These are phyloP conservation scores for Vulpes ferrilata DNA, from an alignment of 2,113 vertebrate genomes.

Conservation along the genomic window DNA sequence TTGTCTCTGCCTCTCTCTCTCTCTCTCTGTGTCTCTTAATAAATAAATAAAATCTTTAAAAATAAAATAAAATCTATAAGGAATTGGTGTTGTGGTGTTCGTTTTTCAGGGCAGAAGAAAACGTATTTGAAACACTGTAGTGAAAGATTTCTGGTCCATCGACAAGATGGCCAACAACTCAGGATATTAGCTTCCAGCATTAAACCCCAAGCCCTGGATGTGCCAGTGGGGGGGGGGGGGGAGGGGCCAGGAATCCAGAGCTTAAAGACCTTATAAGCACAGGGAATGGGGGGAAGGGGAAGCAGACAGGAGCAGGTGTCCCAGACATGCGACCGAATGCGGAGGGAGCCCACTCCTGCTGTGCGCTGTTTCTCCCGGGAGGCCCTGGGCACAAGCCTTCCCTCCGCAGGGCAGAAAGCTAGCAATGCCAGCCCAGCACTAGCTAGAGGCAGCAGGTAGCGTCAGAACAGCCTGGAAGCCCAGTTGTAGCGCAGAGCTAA, in stretches of 20 bases:
- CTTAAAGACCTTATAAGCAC: background rate
- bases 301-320: background rate
- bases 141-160: background rate
- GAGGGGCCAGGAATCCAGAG: background rate
- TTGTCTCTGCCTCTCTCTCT: background rate
- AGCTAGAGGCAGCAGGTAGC: background rate
- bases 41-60: background rate
- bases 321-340: rapidly evolving
- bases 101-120: background rate
- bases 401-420: background rate
- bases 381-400: background rate
- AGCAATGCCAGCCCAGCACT: background rate
- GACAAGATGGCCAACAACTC: background rate
- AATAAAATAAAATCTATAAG: background rate
- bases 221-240: background rate
- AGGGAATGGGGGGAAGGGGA: background rate
- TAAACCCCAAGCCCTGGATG: background rate
- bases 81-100: background rate
- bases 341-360: background rate
- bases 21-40: background rate
- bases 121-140: background rate
- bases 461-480: background rate
- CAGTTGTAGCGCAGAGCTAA: background rate
- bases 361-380: background rate
- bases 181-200: background rate